These are phyloP conservation scores for Megaptera novaeangliae DNA, from an alignment of 2,113 vertebrate genomes.

Conservation along the genomic window DNA sequence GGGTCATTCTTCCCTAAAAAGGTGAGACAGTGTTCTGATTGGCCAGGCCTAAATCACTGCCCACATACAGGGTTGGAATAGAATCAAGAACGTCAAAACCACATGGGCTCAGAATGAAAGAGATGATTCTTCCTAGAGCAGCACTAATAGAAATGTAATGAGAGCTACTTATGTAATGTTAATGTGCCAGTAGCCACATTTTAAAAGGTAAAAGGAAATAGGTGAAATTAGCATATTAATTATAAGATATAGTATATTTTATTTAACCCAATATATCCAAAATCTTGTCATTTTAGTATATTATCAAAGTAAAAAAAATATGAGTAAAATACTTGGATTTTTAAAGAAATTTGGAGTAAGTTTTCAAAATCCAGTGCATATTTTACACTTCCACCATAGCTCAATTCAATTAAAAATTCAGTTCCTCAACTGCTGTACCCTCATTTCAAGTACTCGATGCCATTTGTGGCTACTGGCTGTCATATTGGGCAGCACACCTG, in stretches of 20 bases:
- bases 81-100: neutral
- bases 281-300: neutral
- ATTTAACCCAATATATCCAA: neutral
- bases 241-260: neutral
- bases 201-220: neutral
- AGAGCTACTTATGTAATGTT: neutral
- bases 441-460: neutral
- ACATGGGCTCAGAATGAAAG: neutral
- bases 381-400: neutral
- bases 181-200: neutral
- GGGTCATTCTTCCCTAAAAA: neutral
- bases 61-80: neutral
- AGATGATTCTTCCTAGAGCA: neutral
- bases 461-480: fast-evolving
- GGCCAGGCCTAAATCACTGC: neutral
- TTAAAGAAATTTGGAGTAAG: neutral
- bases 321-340: neutral
- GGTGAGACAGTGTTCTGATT: neutral
- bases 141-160: neutral
- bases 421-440: neutral
- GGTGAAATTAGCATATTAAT: neutral
- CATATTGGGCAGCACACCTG: neutral
- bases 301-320: neutral
- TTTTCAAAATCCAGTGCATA: neutral
- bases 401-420: neutral